These are phyloP conservation scores for Zosterops pallidus DNA, from an alignment of 2,113 vertebrate species.

Conservation along the genomic window DNA sequence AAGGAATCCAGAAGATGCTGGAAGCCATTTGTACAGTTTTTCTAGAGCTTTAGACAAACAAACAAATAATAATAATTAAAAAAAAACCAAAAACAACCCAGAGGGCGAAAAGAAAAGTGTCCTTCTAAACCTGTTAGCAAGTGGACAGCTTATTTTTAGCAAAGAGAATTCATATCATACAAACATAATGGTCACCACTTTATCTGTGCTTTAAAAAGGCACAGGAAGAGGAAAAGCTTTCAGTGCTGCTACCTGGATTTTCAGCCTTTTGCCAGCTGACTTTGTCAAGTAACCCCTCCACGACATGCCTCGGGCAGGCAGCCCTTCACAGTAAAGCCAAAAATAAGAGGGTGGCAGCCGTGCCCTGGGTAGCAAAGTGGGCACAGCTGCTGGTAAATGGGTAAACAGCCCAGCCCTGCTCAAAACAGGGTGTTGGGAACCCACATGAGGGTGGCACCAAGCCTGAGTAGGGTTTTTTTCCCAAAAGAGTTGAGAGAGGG, in stretches of 20 bases:
- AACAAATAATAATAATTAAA: not conserved
- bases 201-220: constrained; percentile 37
- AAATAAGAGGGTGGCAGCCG: not conserved
- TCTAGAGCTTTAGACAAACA: not conserved
- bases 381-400: not conserved
- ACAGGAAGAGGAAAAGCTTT: constrained; percentile 39
- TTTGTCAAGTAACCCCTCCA: constrained; percentile 42
- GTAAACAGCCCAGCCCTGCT: not conserved
- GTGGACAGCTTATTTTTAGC: constrained; percentile 40
- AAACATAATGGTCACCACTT: not conserved
- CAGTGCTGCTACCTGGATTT: constrained; percentile 58
- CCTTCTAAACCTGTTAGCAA: constrained; percentile 42
- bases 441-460: not conserved
- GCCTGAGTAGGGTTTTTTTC: not conserved
- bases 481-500: not conserved
- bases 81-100: not conserved
- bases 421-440: not conserved
- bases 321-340: constrained; percentile 46
- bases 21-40: not conserved
- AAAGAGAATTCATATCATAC: not conserved
- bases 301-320: not conserved
- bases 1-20: not conserved
- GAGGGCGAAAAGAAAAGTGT: not conserved
- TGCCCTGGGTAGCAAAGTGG: not conserved
- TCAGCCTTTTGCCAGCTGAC: constrained; percentile 40